Evolutionary conservation across 2,888 invertebrate genomes (phyloP).

Genomic region (Monochamus alternatus): DNA sequence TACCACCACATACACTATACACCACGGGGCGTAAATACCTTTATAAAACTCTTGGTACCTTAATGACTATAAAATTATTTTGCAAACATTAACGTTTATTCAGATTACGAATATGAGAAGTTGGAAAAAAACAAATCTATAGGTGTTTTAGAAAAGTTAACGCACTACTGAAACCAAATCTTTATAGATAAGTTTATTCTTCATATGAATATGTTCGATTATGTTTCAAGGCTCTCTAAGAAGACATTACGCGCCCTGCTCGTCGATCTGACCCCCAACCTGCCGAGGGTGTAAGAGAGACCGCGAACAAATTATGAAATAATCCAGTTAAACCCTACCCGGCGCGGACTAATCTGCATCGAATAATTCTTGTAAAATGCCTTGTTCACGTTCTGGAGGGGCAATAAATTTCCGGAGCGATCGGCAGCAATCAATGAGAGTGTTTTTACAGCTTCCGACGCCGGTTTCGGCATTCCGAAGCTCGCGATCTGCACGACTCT

Average conservation of each 20-base stretch:
- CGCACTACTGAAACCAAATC: no score
- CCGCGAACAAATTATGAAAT: constrained; percentile 60
- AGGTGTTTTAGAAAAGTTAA: no score
- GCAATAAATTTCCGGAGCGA: constrained; percentile 58
- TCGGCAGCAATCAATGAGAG: constrained; percentile 60
- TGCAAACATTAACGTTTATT: no score
- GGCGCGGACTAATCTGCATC: constrained; percentile 58
- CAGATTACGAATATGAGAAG: no score
- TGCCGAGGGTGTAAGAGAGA: constrained; percentile 49
- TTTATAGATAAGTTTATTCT: no score
- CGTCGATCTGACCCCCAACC: not conserved
- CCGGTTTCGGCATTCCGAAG: constrained; percentile 56
- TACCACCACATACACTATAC: no score
- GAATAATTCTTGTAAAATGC: constrained; percentile 56
- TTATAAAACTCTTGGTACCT: no score
- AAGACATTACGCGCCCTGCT: not conserved
- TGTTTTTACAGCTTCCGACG: constrained; percentile 56
- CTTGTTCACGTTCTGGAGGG: constrained; percentile 53
- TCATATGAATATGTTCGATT: no score
- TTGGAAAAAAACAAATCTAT: no score
- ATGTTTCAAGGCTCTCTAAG: no score
- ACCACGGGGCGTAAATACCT: no score
- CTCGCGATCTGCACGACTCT: constrained; percentile 58
- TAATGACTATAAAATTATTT: no score
- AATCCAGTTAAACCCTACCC: constrained; percentile 57